A percentile compares a stretch with the other conserved stretches of the same genome.
Conservation (phyloP, 2,888 invertebrate species). For the Resseliella maxima region DNA sequence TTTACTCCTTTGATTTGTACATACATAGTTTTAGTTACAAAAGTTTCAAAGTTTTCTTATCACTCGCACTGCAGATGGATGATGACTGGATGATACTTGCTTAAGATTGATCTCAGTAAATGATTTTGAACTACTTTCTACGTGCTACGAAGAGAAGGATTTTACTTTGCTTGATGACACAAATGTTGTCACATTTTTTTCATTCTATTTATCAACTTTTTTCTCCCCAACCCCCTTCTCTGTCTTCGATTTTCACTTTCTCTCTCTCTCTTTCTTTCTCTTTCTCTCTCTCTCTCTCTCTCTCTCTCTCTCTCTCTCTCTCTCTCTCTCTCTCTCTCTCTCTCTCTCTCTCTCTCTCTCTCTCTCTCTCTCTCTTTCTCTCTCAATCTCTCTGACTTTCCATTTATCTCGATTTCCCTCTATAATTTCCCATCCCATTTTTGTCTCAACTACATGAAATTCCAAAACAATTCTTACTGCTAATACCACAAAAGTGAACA, state of each 20-base stretch:
- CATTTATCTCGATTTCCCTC: too few species aligned
- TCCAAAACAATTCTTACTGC: neutral
- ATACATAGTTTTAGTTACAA: neutral
- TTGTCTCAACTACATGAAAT: neutral
- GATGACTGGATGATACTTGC: neutral
- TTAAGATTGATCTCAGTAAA: constrained; percentile 1
- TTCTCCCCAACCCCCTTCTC: too few species aligned
- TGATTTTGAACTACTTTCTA: constrained; percentile 9
- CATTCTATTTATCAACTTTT: neutral
- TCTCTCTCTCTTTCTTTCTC: too few species aligned
- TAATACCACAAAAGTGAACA: neutral
- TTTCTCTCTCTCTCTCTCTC: too few species aligned
- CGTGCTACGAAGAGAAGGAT: neutral
- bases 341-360: too few species aligned
- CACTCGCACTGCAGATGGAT: neutral
- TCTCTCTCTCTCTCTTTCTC: too few species aligned
- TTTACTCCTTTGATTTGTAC: neutral
- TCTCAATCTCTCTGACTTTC: too few species aligned
- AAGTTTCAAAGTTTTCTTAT: neutral
- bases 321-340: too few species aligned
- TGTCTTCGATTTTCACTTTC: too few species aligned
- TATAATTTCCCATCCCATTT: too few species aligned
- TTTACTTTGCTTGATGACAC: neutral
- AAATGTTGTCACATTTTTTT: neutral
- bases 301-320: too few species aligned